Evolutionary conservation across 2,113 vertebrate species (phyloP).

Genomic region (Gadus macrocephalus): DNA sequence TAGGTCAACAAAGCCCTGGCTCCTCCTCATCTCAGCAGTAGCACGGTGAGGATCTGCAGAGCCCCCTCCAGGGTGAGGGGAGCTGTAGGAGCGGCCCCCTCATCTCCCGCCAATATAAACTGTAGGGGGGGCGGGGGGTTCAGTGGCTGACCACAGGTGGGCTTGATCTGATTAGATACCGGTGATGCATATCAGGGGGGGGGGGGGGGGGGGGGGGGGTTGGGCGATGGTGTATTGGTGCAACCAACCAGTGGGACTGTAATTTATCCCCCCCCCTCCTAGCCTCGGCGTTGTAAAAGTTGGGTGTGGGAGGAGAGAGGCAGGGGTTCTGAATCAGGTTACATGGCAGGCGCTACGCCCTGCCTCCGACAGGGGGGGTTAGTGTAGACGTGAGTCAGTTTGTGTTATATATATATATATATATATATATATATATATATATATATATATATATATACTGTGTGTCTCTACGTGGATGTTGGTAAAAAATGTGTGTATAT

Average conservation of each 20-base stretch:
- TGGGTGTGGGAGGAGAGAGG: constrained; percentile 10
- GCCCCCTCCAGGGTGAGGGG: too few relatives aligned
- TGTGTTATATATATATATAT: too few relatives aligned
- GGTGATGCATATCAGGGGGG: constrained; percentile 55
- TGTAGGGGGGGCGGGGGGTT: constrained; percentile 38
- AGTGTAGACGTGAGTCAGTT: too few relatives aligned
- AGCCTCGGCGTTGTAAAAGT: too few relatives aligned
- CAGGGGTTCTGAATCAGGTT: constrained; percentile 13
- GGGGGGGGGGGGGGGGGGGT: neutral
- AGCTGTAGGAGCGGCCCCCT: too few relatives aligned
- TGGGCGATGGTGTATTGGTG: constrained; percentile 10
- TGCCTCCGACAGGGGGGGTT: too few relatives aligned
- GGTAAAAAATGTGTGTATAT: neutral
- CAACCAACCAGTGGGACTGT: constrained; percentile 47
- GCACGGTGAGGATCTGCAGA: neutral
- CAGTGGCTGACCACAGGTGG: constrained; percentile 61
- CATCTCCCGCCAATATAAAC: constrained; percentile 38
- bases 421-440: too few relatives aligned
- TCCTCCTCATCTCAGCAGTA: neutral
- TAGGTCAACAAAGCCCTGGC: neutral
- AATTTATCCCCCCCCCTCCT: constrained; percentile 58
- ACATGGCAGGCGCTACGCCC: too few relatives aligned
- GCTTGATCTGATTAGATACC: constrained; percentile 61
- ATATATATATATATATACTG: neutral
- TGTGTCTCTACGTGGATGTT: constrained; percentile 6